Evolutionary conservation across 2,888 invertebrate species (phyloP).

Genomic region (Acleris holmiana): DNA sequence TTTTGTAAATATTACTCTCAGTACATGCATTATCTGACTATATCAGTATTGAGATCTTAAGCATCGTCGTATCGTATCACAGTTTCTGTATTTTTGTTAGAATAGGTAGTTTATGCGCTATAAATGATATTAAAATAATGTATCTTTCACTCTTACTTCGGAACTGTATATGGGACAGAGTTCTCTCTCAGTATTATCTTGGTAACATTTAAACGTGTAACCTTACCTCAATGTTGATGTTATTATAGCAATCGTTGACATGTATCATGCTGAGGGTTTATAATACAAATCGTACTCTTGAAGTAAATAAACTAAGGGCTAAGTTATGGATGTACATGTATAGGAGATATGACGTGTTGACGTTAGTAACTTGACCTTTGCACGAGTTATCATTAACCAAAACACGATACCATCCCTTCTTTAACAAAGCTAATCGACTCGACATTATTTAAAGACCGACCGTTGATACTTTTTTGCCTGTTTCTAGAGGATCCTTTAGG

Average conservation of each 20-base stretch:
- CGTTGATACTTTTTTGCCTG: constrained; percentile 2
- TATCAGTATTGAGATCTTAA: not conserved
- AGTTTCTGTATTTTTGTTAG: constrained; percentile 6
- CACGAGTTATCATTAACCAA: not conserved
- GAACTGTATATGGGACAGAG: constrained; percentile 8
- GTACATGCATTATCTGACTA: constrained; percentile 7
- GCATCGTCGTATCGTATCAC: not conserved
- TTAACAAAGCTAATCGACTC: not conserved
- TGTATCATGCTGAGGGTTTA: constrained; percentile 3
- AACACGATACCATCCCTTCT: not conserved
- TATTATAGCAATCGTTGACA: constrained; percentile 7
- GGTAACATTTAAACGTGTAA: constrained; percentile 12
- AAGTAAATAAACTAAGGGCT: constrained; percentile 7
- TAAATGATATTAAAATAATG: not conserved
- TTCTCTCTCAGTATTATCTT: constrained; percentile 27
- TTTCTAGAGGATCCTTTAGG: constrained; percentile 5
- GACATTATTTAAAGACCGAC: not conserved
- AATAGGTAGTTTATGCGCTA: constrained; percentile 7
- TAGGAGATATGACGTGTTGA: not conserved
- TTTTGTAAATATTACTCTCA: constrained; percentile 47
- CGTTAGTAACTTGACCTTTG: not conserved
- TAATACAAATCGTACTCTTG: not conserved
- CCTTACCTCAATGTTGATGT: constrained; percentile 14
- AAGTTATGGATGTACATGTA: constrained; percentile 2
- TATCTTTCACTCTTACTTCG: constrained; percentile 2